phyloP scores from a whole-genome alignment of 2,113 vertebrate species.

The Oophaga pumilio region DNA sequence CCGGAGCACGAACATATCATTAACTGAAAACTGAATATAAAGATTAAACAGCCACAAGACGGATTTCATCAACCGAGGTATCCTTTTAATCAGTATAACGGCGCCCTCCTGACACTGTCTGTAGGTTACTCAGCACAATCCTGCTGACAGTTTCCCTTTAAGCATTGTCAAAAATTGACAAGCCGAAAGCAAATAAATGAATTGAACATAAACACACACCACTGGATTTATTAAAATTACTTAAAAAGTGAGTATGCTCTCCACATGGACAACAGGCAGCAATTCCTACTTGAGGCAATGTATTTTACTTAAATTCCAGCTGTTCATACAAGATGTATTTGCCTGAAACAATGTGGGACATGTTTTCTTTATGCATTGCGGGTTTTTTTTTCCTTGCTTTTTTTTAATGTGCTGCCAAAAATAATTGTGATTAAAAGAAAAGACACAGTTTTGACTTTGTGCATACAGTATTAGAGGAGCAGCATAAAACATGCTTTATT shows the following conservation, averaged over 20 bases:
- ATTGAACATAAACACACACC: neutral
- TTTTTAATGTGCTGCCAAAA: slow-evolving; percentile 1
- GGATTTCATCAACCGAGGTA: too few species aligned
- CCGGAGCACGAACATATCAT: too few species aligned
- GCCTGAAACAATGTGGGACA: slow-evolving; percentile 19
- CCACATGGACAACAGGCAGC: neutral
- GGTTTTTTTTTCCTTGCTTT: neutral
- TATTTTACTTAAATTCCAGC: neutral
- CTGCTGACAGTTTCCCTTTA: too few species aligned
- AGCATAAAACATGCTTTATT: neutral
- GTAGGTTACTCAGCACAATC: too few species aligned
- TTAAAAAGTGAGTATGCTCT: neutral
- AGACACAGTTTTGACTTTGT: neutral
- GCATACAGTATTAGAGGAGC: neutral
- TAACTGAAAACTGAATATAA: too few species aligned
- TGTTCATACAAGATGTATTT: slow-evolving; percentile 7
- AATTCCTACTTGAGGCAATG: neutral
- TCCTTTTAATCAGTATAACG: too few species aligned
- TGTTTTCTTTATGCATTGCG: neutral
- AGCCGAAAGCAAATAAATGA: neutral
- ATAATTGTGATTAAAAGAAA: slow-evolving; percentile 1
- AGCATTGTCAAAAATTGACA: neutral
- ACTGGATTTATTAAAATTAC: neutral
- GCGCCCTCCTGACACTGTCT: too few species aligned
- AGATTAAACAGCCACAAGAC: too few species aligned